Evolutionary conservation across 2,113 vertebrate genomes (phyloP).

Genomic region (Nyctereutes procyonoides): DNA sequence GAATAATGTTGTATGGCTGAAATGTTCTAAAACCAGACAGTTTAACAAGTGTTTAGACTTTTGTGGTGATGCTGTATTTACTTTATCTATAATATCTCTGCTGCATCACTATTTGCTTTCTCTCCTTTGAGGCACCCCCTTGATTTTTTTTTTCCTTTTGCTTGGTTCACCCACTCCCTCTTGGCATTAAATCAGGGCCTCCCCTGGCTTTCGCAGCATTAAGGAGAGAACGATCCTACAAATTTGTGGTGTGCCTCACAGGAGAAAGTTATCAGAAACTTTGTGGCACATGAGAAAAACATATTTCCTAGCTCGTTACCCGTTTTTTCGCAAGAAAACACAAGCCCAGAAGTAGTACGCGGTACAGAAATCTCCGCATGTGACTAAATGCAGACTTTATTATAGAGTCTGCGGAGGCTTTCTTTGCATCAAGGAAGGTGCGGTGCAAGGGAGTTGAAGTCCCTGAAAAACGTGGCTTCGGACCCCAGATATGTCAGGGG

Average conservation of each 20-base stretch:
- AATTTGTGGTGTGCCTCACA: neutral
- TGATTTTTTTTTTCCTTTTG: conserved; percentile 57
- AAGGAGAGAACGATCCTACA: conserved; percentile 26
- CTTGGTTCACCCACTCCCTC: conserved; percentile 53
- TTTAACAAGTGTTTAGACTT: conserved; percentile 90
- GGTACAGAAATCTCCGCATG: neutral
- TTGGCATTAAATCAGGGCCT: conserved; percentile 33
- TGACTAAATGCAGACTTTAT: conserved; percentile 67
- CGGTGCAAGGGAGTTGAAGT: conserved; percentile 44
- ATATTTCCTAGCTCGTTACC: neutral
- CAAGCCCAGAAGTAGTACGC: neutral
- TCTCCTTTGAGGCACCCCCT: conserved; percentile 75
- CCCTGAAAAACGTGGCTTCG: neutral
- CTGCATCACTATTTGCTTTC: conserved; percentile 79
- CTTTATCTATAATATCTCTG: conserved; percentile 85
- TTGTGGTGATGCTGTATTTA: conserved; percentile 85
- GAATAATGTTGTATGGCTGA: conserved; percentile 91
- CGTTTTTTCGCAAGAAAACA: neutral
- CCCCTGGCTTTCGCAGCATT: neutral
- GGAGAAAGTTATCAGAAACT: conserved; percentile 69
- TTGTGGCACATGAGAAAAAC: neutral
- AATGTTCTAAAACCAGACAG: conserved; percentile 90
- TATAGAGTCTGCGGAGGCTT: conserved; percentile 67
- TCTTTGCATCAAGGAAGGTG: neutral
- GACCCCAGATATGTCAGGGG: neutral